Base-by-base conservation (phyloP, 1,140 invertebrate genomes). In the Trypoxylus dichotomus region DNA sequence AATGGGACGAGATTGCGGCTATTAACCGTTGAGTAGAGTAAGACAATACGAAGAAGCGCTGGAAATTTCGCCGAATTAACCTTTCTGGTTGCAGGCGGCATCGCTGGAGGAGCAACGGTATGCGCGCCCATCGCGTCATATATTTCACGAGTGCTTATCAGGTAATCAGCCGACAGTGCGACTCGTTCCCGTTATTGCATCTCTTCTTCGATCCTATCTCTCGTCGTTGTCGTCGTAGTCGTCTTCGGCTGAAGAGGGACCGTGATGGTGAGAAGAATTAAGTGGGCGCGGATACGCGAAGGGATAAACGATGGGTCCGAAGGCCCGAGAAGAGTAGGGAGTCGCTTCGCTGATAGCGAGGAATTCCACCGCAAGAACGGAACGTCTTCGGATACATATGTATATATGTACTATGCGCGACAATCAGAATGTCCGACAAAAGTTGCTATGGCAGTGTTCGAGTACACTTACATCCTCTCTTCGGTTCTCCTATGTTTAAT, bases 161-260 rank as follows among this genome's bases (percentile, higher is more conserved):
- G 19, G 19, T 68, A 68, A 68, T 68, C 60, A 68, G 60, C 60
- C 60, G 60, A 68, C 60, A 68, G 25, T 68, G 60, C 60, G 24
- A 68, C 60, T 68, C 60, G 60, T 68, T 68, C 60, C 60, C 60
- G 60, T 68, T 68, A 68, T 68, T 68, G 60, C 60, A 68, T 68
- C 60, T 68, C 60, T 24, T 63, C 60, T 68, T 68, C 21, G 60
- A 68, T 68, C 21, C 10, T 68, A 68, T 68, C 60, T 60, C n/a
- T 24, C 60, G 60, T 68, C 21, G 60, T 29, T 13, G 27, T 68
- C 60, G 60, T 68, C 11, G 60, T 24, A 2, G 60, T 15, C 24
- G 60, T 68, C 60, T 27, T 68, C 13, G 27, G 24, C 24, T 68
- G 60, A 27, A 24, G 60, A 3, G 60, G 21, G 13, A 68, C 60